Base-by-base conservation (phyloP, 2,113 vertebrate species). In the Hydropotes inermis region DNA sequence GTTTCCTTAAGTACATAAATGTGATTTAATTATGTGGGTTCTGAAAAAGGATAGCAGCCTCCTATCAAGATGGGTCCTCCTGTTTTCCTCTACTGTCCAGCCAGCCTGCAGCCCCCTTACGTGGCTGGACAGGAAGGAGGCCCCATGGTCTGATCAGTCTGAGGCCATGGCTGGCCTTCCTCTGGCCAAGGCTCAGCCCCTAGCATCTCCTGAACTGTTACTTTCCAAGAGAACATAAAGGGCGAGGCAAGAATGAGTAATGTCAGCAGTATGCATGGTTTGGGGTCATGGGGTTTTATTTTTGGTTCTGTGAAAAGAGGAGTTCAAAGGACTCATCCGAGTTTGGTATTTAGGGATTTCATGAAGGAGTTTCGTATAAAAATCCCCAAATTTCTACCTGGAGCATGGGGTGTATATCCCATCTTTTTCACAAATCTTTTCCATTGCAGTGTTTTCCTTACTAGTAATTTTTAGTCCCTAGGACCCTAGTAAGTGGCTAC, bases 1-100 rank as follows among this genome's bases (percentile, higher is more conserved):
- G 52, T 39, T 70, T 17, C 78, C 19, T 70, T 25, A 74, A 86
- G 54, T 19, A 36, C 13, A 45, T 58, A 87, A 36, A 23, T 25
- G 25, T 3, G 55, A 30, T 78, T 81, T 10, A 60, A 28, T 91
- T 94, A 81, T 5, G 1, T 11, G 82, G 60, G 50, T 82, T 55
- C 85, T 74, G 27, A 61, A 33, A 17, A 95, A 61, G 19, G 36
- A 12, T 8, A 45, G 10, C 27, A 28, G 0, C 4, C 11, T 5
- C 16, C 0, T 2, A 3, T 67, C 0, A 25, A 43, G 13, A 54
- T 10, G 2, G 36, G 5, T 76, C 23, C 19, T 19, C 10, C 47
- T 94, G 33, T 50, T 55, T 70, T 91, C 19, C 76, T 33, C 78
- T n/a, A 21, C 47, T 82, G 11, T 33, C 9, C 33, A 28, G 33